Evolutionary conservation across 2,888 invertebrate species (phyloP).

Genomic region (Apoderus coryli): DNA sequence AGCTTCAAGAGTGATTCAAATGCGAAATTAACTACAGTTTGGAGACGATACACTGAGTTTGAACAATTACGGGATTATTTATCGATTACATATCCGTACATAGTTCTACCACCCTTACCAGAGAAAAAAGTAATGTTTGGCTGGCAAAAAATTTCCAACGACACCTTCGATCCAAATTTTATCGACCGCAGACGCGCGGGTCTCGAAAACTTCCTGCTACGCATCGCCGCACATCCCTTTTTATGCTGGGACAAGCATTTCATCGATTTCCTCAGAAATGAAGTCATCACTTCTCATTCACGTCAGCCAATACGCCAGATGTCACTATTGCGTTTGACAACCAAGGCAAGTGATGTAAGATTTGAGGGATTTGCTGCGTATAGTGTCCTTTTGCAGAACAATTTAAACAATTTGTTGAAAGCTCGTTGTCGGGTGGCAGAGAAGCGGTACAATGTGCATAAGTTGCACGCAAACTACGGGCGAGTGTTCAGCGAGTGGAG

Average conservation of each 20-base stretch:
- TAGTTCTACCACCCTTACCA: slow-evolving; percentile 67
- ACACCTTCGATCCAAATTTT: slow-evolving; percentile 73
- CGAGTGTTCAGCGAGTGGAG: slow-evolving; percentile 76
- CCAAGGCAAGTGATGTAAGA: no score
- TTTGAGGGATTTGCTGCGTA: slow-evolving; percentile 65
- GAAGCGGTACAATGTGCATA: slow-evolving; percentile 61
- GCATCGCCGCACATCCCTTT: slow-evolving; percentile 60
- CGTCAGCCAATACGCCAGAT: no score
- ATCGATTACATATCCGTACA: slow-evolving; percentile 63
- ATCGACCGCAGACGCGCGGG: slow-evolving; percentile 70
- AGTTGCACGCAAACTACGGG: slow-evolving; percentile 68
- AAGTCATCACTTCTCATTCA: no score
- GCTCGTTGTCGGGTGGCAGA: slow-evolving; percentile 56
- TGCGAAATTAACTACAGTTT: slow-evolving; percentile 51
- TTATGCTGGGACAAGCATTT: slow-evolving; percentile 63
- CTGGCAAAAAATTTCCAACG: slow-evolving; percentile 63
- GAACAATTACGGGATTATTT: slow-evolving; percentile 65
- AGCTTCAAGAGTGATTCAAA: slow-evolving; percentile 41
- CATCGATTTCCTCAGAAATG: slow-evolving; percentile 62
- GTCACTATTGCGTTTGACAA: no score
- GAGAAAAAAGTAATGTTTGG: slow-evolving; percentile 64
- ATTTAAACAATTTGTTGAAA: slow-evolving; percentile 43
- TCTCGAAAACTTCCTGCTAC: slow-evolving; percentile 62
- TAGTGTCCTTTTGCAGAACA: slow-evolving; percentile 52
- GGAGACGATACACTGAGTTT: slow-evolving; percentile 75